Evolutionary conservation across 2,888 invertebrate species (phyloP), one percentile per base, ranked within the genome.

Genomic region (Dendrolimus houi): DNA sequence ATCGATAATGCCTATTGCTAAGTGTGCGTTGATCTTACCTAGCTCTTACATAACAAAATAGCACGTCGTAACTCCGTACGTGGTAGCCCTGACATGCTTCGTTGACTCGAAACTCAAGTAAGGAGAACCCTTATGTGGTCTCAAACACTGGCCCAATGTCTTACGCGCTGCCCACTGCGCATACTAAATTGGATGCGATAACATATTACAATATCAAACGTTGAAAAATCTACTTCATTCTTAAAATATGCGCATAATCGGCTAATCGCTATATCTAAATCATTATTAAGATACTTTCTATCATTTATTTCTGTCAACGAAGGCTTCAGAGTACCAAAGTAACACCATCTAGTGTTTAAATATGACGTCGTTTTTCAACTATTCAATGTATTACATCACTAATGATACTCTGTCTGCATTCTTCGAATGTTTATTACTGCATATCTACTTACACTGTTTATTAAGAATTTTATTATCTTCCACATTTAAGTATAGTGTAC

Each of bases 21-120:
- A 60, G 61, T 71, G 74, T 72, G 69, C 71, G 71, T 62, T 63
- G 67, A 71, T 74, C 69, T 73, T 67, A 29, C 29, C 29, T 29
- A 67, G 62, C 65, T 60, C 67, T 76, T 78, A 75, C 75, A 76
- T 78, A 78, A 80, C 72, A 72, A 75, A 77, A 85, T 81, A 85
- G 69, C 75, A 76, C 77, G 85, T 82, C 83, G 85, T 85, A 78
- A 68, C 70, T 67, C 64, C 65, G 67, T 65, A 83, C 84, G 82
- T 79, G 81, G 81, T 79, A 79, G 77, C 88, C 88, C 81, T 89
- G 88, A 89, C 88, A 89, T 75, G 83, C 77, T 83, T 87, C 70
- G 73, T 67, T 74, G 74, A 75, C 74, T 77, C 71, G 75, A 78
- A 76, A 77, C 70, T 74, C 72, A 74, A 74, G 72, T 68, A 77